These are phyloP conservation scores for Acropora tenuis DNA, from an alignment of 64 coral and sea anemone species.

Conservation along the genomic window DNA sequence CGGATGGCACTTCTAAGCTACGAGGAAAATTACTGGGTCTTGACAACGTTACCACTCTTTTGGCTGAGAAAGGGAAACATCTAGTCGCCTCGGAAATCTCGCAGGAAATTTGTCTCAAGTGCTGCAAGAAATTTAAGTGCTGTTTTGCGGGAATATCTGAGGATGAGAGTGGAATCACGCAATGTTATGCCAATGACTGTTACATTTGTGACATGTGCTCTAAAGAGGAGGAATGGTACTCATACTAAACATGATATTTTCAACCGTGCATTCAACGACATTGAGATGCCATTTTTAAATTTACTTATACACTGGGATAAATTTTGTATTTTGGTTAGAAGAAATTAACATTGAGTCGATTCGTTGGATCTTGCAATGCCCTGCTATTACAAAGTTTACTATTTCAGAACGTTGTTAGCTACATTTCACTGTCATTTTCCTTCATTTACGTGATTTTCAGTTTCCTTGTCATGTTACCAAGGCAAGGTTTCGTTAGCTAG, in stretches of 20 bases:
- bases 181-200: not conserved
- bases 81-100: slow-evolving; percentile 1
- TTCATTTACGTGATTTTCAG: not conserved
- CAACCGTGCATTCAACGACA: not conserved
- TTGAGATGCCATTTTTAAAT: slow-evolving; percentile 6
- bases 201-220: not conserved
- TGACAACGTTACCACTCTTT: slow-evolving; percentile 4
- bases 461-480: slow-evolving; percentile 2
- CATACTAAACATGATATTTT: not conserved
- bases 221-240: slow-evolving; percentile 1
- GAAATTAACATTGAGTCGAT: not conserved
- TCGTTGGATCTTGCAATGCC: not conserved
- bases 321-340: not conserved
- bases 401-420: not conserved
- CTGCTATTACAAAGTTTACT: slow-evolving; percentile 10
- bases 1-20: not conserved
- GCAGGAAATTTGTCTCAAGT: slow-evolving; percentile 9
- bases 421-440: not conserved
- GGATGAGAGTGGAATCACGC: not conserved
- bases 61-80: not conserved
- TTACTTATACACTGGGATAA: not conserved
- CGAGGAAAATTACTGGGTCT: slow-evolving; percentile 3
- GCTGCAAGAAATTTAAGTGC: slow-evolving; percentile 7
- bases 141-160: not conserved
- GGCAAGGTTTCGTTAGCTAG: not conserved